These are phyloP conservation scores for Yponomeuta evonymella DNA, from an alignment of 2,888 invertebrate species.

Conservation along the genomic window DNA sequence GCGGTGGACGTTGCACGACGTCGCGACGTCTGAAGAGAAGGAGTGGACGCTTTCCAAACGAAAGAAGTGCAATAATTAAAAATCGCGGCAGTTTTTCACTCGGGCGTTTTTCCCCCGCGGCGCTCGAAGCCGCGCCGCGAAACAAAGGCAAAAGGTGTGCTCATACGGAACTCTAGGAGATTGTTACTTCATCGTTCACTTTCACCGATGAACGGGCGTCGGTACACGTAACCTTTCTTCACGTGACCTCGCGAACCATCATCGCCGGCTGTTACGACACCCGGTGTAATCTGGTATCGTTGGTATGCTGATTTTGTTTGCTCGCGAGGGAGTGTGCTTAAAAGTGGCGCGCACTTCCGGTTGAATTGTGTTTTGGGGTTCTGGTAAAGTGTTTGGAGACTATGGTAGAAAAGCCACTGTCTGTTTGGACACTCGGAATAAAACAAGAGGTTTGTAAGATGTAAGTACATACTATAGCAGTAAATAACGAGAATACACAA, in stretches of 20 bases:
- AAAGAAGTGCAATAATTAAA: neutral
- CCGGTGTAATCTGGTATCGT: neutral
- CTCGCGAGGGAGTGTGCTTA: neutral
- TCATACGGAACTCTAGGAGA: constrained; percentile 14
- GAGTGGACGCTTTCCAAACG: neutral
- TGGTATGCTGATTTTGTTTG: neutral
- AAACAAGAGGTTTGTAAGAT: neutral
- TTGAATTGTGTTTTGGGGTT: too few species aligned
- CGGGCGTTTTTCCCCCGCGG: neutral
- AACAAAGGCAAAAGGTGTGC: neutral
- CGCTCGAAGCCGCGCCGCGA: neutral
- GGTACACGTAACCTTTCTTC: constrained; percentile 50
- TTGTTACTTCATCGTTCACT: constrained; percentile 37
- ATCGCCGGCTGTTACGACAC: constrained; percentile 30
- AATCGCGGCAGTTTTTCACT: neutral
- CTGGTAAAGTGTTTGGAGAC: too few species aligned
- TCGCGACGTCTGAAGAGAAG: too few species aligned
- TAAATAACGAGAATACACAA: too few species aligned
- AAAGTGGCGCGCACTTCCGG: neutral
- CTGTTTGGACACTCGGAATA: neutral
- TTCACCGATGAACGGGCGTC: constrained; percentile 37
- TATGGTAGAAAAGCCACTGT: neutral
- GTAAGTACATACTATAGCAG: too few species aligned
- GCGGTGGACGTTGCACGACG: too few species aligned
- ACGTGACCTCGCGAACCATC: constrained; percentile 45